Evolutionary conservation across 2,888 invertebrate species (phyloP), one percentile per base, ranked within the genome.

Genomic region (Zele albiditarsus): DNA sequence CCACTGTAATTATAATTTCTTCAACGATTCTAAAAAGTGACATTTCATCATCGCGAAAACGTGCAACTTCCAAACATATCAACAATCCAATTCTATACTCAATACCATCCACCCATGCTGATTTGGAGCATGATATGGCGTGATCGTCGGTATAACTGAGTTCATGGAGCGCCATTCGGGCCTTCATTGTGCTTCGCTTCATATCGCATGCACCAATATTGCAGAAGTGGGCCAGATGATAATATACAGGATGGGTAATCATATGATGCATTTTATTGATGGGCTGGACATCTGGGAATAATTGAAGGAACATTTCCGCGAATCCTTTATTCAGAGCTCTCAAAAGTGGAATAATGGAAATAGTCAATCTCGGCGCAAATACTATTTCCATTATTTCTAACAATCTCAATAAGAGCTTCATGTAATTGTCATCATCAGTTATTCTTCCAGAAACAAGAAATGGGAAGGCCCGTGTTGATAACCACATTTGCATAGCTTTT

Each of bases 231-330:
- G 6, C 82, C 81, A 10, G 74, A 63, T 77, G 75, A 79, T 23
- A 14, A 12, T 25, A 81, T 81, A 31, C 79, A 79, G 4, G 81
- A 77, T 10, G 73, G 42, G 66, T 79, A 79, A 28, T 81, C 80
- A 5, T 3, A 68, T 82, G 79, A 70, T 81, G 81, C 49, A 80
- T 73, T 71, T 82, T 82, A 72, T 81, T 82, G 27, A 82, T 80
- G 12, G 72, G 62, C 49, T 79, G 27, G n/a, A 79, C 68, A 53
- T 78, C 69, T 20, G 80, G 80, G 72, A 79, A 80, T n/a, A 81
- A 58, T 46, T 8, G 60, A 16, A 8, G 65, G 73, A 77, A 80
- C 33, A 38, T 65, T 25, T 14, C 62, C 23, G 70, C 70, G 38
- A 79, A 78, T 38, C 77, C 77, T 23, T 72, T 74, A 12, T 79